These are phyloP conservation scores for Drosophila parthenogenetica DNA, from an alignment of 2,888 invertebrate genomes.

Conservation along the genomic window DNA sequence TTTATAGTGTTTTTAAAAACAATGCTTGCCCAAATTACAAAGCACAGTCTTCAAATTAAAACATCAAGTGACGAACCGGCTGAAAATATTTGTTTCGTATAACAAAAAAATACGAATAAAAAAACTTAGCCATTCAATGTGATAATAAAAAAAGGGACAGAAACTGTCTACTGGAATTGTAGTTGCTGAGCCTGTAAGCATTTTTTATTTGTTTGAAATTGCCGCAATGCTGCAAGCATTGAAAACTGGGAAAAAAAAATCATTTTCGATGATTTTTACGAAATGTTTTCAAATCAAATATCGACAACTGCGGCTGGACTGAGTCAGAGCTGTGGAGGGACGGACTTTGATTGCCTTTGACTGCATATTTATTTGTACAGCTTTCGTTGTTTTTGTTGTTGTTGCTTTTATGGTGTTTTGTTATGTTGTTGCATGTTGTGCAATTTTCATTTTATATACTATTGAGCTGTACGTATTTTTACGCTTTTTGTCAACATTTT, in stretches of 20 bases:
- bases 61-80: conserved; percentile 50
- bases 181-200: conserved; percentile 60
- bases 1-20: conserved; percentile 7
- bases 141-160: conserved; percentile 30
- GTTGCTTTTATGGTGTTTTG: conserved; percentile 32
- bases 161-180: conserved; percentile 54
- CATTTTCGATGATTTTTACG: conserved; percentile 68
- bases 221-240: conserved; percentile 57
- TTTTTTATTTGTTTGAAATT: conserved; percentile 62
- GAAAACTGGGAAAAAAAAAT: conserved; percentile 50
- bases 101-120: conserved; percentile 39
- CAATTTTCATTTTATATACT: conserved; percentile 60
- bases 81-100: conserved; percentile 13
- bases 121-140: conserved; percentile 40
- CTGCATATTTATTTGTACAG: conserved; percentile 78
- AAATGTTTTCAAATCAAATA: conserved; percentile 81
- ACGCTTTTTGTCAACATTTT: conserved; percentile 76
- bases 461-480: conserved; percentile 64
- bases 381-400: conserved; percentile 20
- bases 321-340: conserved; percentile 23
- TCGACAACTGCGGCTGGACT: conserved; percentile 68
- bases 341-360: conserved; percentile 78
- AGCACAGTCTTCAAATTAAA: conserved; percentile 51
- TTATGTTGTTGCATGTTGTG: conserved; percentile 39
- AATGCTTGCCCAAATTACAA: conserved; percentile 26